Evolutionary conservation across 2,888 invertebrate species (phyloP), one percentile per base, ranked within the genome.

Genomic region (Leucophora obtusa): DNA sequence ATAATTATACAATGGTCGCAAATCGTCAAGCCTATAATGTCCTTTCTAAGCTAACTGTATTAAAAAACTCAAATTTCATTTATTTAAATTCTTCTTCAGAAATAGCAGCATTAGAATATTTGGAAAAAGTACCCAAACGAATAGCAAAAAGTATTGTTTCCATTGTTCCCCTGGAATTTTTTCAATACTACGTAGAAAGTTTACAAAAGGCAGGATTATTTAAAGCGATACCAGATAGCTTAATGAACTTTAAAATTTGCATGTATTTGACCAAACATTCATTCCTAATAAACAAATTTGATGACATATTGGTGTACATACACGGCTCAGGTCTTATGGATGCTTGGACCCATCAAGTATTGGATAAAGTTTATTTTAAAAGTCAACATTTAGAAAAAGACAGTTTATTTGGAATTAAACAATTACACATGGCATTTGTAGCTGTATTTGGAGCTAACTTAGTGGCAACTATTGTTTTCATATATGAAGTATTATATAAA

Each of bases 261-360:
- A 80, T 84, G 60, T 83, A 83, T 51, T 82, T 85, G 33, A 43
- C 80, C 6, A 84, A 83, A 38, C 82, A 83, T 43, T 85, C 85
- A 0, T 85, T 66, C 56, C 28, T 84, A 10, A 71, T 76, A 1
- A 18, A 60, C 5, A 68, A 71, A 6, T 65, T 85, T 17, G 59
- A 84, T 68, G 51, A 73, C 11, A 18, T 82, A 2, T 53, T 85
- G 7, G 15, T 62, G 8, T 35, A 56, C 11, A 21, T 83, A 1
- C 68, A 75, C 2, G 76, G 72, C 14, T 77, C 68, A 10, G 84
- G 83, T 0, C 11, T 84, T 10, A 54, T 83, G 1, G 58, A 83
- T 9, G 71, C 71, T 15, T 84, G 84, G 84, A 62, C 56, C 7
- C 5, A 53, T 15, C 63, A 51, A 17, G 60, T 66, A 9, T 21